phyloP scores from a whole-genome alignment of 2,888 invertebrate species.

The Horisme vitalbata region DNA sequence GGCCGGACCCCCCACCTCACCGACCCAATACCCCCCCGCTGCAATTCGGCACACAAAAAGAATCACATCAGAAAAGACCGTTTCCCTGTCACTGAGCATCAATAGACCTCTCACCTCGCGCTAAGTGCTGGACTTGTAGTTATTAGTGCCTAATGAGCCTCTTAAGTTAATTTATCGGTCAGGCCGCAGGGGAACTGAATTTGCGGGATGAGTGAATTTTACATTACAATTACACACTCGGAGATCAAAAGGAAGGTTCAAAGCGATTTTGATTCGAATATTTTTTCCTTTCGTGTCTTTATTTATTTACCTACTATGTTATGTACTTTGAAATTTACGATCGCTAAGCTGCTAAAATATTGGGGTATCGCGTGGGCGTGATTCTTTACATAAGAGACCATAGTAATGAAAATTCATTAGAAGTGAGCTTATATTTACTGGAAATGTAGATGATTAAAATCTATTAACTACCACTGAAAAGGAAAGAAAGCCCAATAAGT shows the following conservation, averaged over 20 bases:
- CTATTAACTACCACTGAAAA: too few relatives aligned
- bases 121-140: conserved; percentile 62
- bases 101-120: conserved; percentile 62
- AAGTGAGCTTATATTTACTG: too few relatives aligned
- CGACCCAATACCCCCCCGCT: conserved; percentile 42
- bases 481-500: too few relatives aligned
- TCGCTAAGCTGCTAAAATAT: conserved; percentile 1
- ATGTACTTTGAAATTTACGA: conserved; percentile 9
- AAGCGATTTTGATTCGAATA: conserved; percentile 48
- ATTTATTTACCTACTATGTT: conserved; percentile 17
- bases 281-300: conserved; percentile 17
- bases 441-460: too few relatives aligned
- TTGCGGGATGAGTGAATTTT: conserved; percentile 35
- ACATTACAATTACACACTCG: conserved; percentile 50
- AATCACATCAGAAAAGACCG: conserved; percentile 69
- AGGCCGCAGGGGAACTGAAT: conserved; percentile 32
- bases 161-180: conserved; percentile 58
- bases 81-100: conserved; percentile 72
- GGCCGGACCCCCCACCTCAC: conserved; percentile 57
- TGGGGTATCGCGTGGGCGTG: not conserved
- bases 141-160: conserved; percentile 70
- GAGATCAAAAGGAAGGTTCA: conserved; percentile 64
- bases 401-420: too few relatives aligned
- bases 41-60: conserved; percentile 75
- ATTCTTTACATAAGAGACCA: too few relatives aligned